These are phyloP conservation scores for Benitochromis conjunctus DNA, from an alignment of 2,113 vertebrate species.

Conservation along the genomic window DNA sequence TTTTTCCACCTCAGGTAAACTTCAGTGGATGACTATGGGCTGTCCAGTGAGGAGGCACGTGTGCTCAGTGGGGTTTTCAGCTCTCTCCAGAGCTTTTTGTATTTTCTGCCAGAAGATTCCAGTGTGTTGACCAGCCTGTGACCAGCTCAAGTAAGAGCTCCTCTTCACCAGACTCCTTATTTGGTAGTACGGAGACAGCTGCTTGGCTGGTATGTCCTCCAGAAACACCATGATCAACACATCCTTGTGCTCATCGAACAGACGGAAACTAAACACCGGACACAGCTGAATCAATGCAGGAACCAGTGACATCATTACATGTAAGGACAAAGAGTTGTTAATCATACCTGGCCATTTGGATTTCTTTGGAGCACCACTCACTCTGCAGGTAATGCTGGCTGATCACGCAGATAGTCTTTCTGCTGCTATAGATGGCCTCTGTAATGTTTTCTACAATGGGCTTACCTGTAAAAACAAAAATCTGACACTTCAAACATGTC, in stretches of 20 bases:
- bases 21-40: background rate
- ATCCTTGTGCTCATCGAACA: too few relatives aligned
- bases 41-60: fast-evolving
- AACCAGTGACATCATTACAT: too few relatives aligned
- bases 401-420: constrained; percentile 77
- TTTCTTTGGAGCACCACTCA: constrained; percentile 77
- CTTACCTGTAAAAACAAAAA: constrained; percentile 42
- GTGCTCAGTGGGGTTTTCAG: background rate
- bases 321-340: background rate
- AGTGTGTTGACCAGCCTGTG: background rate
- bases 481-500: background rate
- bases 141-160: background rate
- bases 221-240: too few relatives aligned
- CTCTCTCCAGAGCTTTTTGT: fast-evolving
- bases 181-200: background rate
- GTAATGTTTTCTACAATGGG: constrained; percentile 75
- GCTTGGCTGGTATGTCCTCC: too few relatives aligned
- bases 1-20: background rate
- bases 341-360: constrained; percentile 69
- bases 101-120: background rate
- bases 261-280: background rate
- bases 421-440: constrained; percentile 73
- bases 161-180: background rate
- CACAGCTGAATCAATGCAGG: background rate
- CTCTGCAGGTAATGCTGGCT: constrained; percentile 69